Base-by-base conservation (phyloP, 1,140 invertebrate species). In the Diachasma alloeum region DNA sequence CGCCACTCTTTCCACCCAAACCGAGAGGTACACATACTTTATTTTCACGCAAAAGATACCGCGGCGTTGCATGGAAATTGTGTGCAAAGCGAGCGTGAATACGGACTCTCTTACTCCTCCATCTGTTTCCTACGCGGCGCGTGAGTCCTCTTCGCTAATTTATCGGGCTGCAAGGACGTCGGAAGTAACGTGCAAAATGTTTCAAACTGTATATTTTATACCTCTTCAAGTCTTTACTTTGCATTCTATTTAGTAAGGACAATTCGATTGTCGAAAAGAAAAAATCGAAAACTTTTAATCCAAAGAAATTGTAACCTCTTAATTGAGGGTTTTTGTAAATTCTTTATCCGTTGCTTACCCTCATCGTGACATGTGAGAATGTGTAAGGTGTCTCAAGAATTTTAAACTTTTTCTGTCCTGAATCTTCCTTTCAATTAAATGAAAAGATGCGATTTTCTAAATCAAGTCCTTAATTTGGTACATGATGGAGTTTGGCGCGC, bases 31-130 rank as follows among this genome's bases (percentile, higher is more conserved):
- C 36, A 31, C 73, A 86, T 85, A 87, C 85, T 88, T 88, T 87
- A 87, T 87, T 87, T 88, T 88, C 84, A 84, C 83, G 79, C 74
- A 79, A 85, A 83, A 87, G 86, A 87, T 84, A 86, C 83, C 83
- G 85, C 82, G 78, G 74, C 26, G 37, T 72, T 73, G 72, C 44
- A 74, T 82, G 83, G 86, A 87, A 88, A 88, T 88, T 88, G 86
- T 88, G 86, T 88, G 87, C 77, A 78, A 78, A 81, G 31, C 74
- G 44, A 19, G 67, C 36, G 56, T 37, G 67, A 74, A 82, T 63
- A 26, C 59, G 24, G 22, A 63, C 19, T 53, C 53, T 59, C 59
- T 11, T 13, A 63, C 24, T 63, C 59, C 24, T 15, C 59, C 59
- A 63, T 63, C 59, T 63, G 24, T 63, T 63, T 63, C 6, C 59